A percentile compares a stretch with the other conserved stretches of the same genome.
These are phyloP conservation scores for Daktulosphaira vitifoliae DNA, from an alignment of 1,140 invertebrate genomes.

Conservation along the genomic window DNA sequence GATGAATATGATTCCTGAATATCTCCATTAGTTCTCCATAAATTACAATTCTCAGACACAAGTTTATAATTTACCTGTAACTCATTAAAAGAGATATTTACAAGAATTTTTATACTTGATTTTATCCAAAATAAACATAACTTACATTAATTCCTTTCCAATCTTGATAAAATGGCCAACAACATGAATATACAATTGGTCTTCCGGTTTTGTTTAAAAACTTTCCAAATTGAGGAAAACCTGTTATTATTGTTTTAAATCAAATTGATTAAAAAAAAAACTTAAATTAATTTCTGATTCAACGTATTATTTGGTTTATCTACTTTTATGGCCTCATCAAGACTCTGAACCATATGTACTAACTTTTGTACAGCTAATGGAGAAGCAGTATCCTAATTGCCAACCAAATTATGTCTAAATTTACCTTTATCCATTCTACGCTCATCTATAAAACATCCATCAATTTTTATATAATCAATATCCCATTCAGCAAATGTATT, in stretches of 20 bases:
- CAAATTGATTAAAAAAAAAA: too few species aligned
- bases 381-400: too few species aligned
- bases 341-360: too few species aligned
- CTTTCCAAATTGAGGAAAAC: constrained; percentile 64
- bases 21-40: constrained; percentile 82
- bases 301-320: too few species aligned
- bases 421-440: constrained; percentile 34
- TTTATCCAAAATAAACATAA: neutral
- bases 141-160: constrained; percentile 42
- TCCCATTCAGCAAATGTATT: constrained; percentile 90
- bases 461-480: constrained; percentile 92
- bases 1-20: constrained; percentile 73
- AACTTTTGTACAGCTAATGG: too few species aligned
- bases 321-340: too few species aligned
- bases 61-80: constrained; percentile 59
- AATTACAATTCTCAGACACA: constrained; percentile 64
- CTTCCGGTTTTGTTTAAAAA: constrained; percentile 68
- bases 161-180: constrained; percentile 74
- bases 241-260: constrained; percentile 44
- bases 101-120: neutral
- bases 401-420: neutral
- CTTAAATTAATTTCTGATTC: too few species aligned
- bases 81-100: neutral
- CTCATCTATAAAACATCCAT: constrained; percentile 79
- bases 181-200: constrained; percentile 79